Base-by-base conservation (phyloP, 2,888 invertebrate species). In the Ennomos fuscantarius region DNA sequence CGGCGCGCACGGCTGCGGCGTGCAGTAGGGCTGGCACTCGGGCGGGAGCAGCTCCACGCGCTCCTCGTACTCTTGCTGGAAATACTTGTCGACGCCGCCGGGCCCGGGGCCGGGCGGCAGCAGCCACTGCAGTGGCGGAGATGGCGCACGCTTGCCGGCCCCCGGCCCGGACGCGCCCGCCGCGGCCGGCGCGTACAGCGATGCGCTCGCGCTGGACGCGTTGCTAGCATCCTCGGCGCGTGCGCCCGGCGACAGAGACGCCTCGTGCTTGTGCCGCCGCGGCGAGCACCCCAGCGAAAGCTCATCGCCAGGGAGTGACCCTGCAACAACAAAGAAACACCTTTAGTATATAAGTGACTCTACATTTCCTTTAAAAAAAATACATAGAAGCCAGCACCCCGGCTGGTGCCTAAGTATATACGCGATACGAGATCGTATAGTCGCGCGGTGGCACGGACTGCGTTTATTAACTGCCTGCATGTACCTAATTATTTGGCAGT, bases 261-360 rank as follows among this genome's bases (percentile, higher is more conserved):
- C 93, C 78, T 94, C 94, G 77, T 94, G 94, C 82, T 94, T 94
- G 78, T 94, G 91, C 35, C 90, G 81, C 42, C 91, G 79, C 62
- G 92, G 92, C 48, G 94, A 93, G 70, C 94, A 94, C 64, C 93
- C 94, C 69, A 96, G 87, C 35, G 96, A 95, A 60, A 96, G 85
- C 82, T 96, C 96, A 84, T 96, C 96, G 74, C 96, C 95, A 78
- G 96, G 95, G 83, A 96, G 93, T 73, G 96, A 95, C 92, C 96
- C 96, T 96, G 93, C 36, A 94, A 94, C 87, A 83, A 86, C 60
- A 67, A 65, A 67, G 63, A 66, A 43, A 24, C 24, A 24, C 24
- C 24, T 24, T 24, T 24, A 24, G 24, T 24, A 24, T 24, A 3
- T 2, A 24, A 2, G 24, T 24, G 6, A 24, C 24, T 6, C 24